Percentiles rank a stretch among this genome's conserved stretches.
Conservation (phyloP, 2,113 vertebrate species). For the Arizona elegans region DNA sequence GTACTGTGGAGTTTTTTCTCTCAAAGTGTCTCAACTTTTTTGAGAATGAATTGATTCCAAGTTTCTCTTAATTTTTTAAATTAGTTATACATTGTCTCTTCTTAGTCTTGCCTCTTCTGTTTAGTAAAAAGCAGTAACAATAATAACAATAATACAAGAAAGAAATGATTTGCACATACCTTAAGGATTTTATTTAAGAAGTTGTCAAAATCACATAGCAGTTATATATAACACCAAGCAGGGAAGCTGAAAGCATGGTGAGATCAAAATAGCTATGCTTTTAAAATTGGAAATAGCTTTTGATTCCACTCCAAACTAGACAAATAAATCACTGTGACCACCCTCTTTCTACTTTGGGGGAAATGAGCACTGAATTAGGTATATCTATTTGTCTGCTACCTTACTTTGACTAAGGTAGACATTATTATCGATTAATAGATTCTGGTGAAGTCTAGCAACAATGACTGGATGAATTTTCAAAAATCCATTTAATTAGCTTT, state of each 20-base stretch:
- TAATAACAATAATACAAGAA: not conserved
- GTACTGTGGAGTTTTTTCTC: too few species aligned
- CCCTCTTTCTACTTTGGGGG: not conserved
- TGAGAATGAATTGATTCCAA: not conserved
- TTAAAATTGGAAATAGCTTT: conserved; percentile 19
- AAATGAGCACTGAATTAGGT: conserved; percentile 18
- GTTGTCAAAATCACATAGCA: not conserved
- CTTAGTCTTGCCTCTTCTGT: not conserved
- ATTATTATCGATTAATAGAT: conserved; percentile 37
- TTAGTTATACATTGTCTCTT: not conserved
- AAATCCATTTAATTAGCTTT: conserved; percentile 27
- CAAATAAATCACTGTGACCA: not conserved
- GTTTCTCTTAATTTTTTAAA: not conserved
- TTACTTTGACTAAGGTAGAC: conserved; percentile 19
- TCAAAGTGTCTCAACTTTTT: not conserved
- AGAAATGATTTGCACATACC: not conserved
- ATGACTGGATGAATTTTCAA: not conserved
- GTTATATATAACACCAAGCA: not conserved
- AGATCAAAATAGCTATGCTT: not conserved
- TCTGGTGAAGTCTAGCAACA: conserved; percentile 25
- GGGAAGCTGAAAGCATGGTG: not conserved
- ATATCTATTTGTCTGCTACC: conserved; percentile 8
- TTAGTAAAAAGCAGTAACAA: not conserved
- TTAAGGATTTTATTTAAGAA: not conserved
- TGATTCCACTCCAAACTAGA: not conserved